Evolutionary conservation across 2,888 invertebrate species (phyloP).

Genomic region (Sinhomidia bicolor): DNA sequence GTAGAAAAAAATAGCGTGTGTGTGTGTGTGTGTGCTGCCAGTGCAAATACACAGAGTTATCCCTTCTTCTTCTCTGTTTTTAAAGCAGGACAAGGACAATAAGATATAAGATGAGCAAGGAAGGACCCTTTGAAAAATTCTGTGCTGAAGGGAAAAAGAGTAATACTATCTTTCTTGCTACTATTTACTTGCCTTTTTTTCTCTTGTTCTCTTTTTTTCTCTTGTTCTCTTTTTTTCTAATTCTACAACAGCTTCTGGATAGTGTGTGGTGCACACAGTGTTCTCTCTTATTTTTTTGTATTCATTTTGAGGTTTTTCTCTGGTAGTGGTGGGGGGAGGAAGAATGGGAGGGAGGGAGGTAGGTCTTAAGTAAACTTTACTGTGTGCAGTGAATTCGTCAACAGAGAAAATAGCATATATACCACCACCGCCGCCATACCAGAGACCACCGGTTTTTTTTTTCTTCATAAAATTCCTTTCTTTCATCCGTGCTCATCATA

Average conservation of each 20-base stretch:
- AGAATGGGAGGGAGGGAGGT: no score
- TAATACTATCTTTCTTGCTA: neutral
- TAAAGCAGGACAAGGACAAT: constrained; percentile 33
- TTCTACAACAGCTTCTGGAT: neutral
- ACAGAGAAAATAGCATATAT: neutral
- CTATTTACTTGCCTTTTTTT: neutral
- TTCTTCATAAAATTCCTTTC: neutral
- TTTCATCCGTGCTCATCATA: constrained; percentile 4
- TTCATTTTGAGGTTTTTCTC: neutral
- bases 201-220: constrained; percentile 12
- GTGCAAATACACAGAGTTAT: neutral
- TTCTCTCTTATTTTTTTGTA: no score
- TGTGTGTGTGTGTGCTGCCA: no score
- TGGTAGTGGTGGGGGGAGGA: no score
- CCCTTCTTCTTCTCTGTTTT: constrained; percentile 26
- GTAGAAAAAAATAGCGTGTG: no score
- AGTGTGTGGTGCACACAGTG: no score
- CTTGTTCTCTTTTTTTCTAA: constrained; percentile 4
- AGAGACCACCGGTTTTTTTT: no score
- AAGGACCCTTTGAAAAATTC: constrained; percentile 51
- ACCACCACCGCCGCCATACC: no score
- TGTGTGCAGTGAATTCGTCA: neutral
- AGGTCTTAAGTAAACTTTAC: neutral
- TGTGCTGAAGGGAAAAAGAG: constrained; percentile 42
- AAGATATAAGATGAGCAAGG: constrained; percentile 36